These are phyloP conservation scores for Ictalurus punctatus DNA, from an alignment of 2,113 vertebrate genomes.

Conservation along the genomic window DNA sequence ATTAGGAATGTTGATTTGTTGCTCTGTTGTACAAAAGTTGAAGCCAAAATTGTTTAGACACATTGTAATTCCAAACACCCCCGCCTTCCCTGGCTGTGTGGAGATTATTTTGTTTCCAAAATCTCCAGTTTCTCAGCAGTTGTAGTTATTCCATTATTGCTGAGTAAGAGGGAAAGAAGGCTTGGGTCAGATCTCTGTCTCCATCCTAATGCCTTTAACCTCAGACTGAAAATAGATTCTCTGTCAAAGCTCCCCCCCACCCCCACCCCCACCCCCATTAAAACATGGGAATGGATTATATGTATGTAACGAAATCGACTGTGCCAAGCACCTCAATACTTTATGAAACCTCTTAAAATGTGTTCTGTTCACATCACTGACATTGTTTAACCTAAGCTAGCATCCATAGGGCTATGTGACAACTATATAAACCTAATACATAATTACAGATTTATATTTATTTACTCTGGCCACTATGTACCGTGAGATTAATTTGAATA, in stretches of 20 bases:
- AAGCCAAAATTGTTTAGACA: constrained; percentile 20
- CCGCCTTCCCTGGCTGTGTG: not conserved
- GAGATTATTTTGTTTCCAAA: constrained; percentile 1
- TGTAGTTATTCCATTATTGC: constrained; percentile 30
- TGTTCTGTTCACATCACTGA: not conserved
- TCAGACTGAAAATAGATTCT: not conserved
- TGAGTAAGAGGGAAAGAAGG: constrained; percentile 32
- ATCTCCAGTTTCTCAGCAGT: constrained; percentile 18
- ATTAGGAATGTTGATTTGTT: constrained; percentile 31
- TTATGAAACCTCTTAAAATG: not conserved
- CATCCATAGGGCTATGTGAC: not conserved
- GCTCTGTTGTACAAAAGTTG: not conserved
- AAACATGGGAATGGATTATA: constrained; percentile 1
- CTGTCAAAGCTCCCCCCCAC: not conserved
- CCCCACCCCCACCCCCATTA: not conserved
- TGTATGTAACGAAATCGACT: not conserved
- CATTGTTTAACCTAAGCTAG: not conserved
- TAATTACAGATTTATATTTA: not conserved
- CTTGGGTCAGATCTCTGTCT: constrained; percentile 28
- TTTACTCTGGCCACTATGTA: not conserved
- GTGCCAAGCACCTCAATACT: not conserved
- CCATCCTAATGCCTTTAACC: constrained; percentile 34
- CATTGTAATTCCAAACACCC: constrained; percentile 15
- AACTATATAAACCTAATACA: not conserved
- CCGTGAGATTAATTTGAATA: not conserved